phyloP scores from a whole-genome alignment of 2,113 vertebrate species.

The Lampris megalopsis region DNA sequence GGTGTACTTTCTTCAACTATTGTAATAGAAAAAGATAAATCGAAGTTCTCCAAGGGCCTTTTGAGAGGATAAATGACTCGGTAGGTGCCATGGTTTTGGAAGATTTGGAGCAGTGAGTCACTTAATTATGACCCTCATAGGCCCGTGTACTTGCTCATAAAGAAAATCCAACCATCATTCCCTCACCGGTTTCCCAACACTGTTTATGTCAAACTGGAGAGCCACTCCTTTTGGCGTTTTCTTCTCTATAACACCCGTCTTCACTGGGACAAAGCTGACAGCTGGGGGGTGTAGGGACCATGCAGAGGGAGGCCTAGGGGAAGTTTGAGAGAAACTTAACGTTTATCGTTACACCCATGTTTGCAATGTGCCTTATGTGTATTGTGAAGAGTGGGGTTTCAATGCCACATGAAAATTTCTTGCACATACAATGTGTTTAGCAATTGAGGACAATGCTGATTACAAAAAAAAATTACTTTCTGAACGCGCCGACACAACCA shows the following conservation, averaged over 20 bases:
- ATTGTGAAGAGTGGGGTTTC: background rate
- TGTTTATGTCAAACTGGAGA: constrained; percentile 96
- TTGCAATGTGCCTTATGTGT: background rate
- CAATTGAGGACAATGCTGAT: too few species aligned
- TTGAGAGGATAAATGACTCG: too few species aligned
- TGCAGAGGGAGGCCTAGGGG: constrained; percentile 86
- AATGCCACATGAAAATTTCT: background rate
- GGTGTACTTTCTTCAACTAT: too few species aligned
- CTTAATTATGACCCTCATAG: background rate
- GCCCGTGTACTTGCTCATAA: background rate
- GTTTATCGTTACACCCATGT: too few species aligned
- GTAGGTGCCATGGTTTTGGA: background rate
- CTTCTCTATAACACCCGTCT: constrained; percentile 85
- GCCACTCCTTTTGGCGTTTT: constrained; percentile 95
- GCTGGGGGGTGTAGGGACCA: constrained; percentile 86
- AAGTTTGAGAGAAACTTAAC: background rate
- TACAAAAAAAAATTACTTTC: background rate
- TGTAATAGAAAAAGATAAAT: too few species aligned
- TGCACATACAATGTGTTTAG: too few species aligned
- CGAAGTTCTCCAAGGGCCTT: too few species aligned
- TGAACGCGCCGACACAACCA: background rate
- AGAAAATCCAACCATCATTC: background rate
- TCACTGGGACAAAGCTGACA: constrained; percentile 80
- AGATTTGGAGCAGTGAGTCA: background rate
- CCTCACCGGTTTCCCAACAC: constrained; percentile 93